Evolutionary conservation across 2,113 vertebrate species (phyloP).

Genomic region (Seriola aureovittata): DNA sequence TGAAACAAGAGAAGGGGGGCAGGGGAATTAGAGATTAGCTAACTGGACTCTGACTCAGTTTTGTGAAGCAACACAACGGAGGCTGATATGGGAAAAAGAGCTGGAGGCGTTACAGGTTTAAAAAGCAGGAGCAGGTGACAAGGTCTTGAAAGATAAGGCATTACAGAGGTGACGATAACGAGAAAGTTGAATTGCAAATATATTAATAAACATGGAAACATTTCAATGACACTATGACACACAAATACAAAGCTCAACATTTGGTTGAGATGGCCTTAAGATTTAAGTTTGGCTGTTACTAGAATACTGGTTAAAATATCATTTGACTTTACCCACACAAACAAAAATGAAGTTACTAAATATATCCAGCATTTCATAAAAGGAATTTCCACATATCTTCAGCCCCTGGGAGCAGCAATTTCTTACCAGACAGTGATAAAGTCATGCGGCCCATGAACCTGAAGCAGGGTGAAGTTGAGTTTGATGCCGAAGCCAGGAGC

Average conservation of each 20-base stretch:
- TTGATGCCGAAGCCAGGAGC: conserved; percentile 91
- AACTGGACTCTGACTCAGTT: conserved; percentile 42
- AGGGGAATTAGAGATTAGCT: conserved; percentile 5
- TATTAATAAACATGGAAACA: neutral
- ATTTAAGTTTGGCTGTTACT: neutral
- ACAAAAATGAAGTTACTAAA: neutral
- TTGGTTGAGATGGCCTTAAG: neutral
- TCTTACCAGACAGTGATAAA: conserved; percentile 97
- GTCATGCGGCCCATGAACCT: conserved; percentile 94
- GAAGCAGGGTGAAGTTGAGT: conserved; percentile 95
- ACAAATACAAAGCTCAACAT: neutral
- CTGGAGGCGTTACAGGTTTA: conserved; percentile 1
- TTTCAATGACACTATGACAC: neutral
- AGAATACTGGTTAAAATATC: neutral
- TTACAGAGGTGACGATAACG: neutral
- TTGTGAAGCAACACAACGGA: conserved; percentile 23
- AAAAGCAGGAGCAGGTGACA: neutral
- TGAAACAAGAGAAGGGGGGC: conserved; percentile 1
- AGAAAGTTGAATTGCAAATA: neutral
- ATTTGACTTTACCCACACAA: neutral
- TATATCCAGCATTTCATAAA: neutral
- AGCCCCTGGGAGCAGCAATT: neutral
- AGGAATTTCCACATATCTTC: neutral
- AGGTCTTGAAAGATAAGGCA: conserved; percentile 7
- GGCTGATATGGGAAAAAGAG: neutral